phyloP scores from a whole-genome alignment of 2,797 vertebrate species.

The Apogon hyalosoma region DNA sequence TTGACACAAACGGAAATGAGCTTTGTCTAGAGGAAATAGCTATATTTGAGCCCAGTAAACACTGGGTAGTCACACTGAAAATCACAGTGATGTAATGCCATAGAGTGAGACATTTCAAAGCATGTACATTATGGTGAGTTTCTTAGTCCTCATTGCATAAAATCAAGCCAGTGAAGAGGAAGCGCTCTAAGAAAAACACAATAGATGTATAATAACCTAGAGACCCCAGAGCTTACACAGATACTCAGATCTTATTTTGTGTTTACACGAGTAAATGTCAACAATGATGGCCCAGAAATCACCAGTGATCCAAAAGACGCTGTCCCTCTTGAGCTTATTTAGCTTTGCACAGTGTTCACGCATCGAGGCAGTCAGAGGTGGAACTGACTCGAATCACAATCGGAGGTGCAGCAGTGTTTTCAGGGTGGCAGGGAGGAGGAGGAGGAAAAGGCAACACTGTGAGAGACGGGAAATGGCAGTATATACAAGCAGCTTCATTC shows the following conservation, averaged over 20 bases:
- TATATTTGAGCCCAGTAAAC: slow-evolving; percentile 17
- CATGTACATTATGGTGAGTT: background rate
- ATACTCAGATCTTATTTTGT: slow-evolving; percentile 22
- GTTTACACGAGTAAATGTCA: slow-evolving; percentile 50
- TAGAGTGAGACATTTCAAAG: background rate
- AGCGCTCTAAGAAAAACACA: background rate
- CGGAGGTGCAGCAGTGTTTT: slow-evolving; percentile 33
- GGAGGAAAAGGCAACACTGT: slow-evolving; percentile 40
- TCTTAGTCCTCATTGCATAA: slow-evolving; percentile 1
- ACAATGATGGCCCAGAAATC: slow-evolving; percentile 16
- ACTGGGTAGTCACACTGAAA: background rate
- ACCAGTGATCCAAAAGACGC: background rate
- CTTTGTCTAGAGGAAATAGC: slow-evolving; percentile 8
- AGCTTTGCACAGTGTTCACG: slow-evolving; percentile 20
- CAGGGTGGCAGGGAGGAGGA: slow-evolving; percentile 30
- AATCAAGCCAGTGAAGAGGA: background rate
- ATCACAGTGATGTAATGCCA: slow-evolving; percentile 11
- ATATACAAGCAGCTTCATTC: slow-evolving; percentile 51
- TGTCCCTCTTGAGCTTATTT: background rate
- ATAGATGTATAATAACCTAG: background rate
- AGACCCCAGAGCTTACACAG: slow-evolving; percentile 13
- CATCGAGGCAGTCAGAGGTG: slow-evolving; percentile 47
- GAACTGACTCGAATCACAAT: slow-evolving; percentile 40
- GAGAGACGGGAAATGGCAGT: slow-evolving; percentile 56
- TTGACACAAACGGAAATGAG: background rate